Conservation (phyloP, 2,113 vertebrate genomes). For the Nasalis larvatus region DNA sequence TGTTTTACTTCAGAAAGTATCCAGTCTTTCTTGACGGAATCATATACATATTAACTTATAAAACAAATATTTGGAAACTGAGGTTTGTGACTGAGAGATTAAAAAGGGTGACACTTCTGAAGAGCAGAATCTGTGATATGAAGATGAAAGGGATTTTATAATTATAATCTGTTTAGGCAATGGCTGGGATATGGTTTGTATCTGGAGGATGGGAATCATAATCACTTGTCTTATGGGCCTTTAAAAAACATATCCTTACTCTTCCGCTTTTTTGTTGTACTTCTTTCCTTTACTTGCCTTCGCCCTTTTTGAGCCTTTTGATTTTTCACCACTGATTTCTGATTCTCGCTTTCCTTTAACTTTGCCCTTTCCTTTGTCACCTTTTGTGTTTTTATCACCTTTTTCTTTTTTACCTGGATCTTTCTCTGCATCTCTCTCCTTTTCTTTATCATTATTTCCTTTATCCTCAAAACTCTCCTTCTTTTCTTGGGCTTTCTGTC, state of each 20-base stretch:
- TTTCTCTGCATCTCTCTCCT: background rate
- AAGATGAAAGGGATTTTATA: background rate
- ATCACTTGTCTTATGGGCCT: background rate
- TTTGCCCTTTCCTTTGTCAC: background rate
- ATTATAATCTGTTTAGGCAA: background rate
- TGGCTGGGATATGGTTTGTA: background rate
- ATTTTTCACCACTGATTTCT: background rate
- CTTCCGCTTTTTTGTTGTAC: background rate
- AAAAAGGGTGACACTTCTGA: conserved; percentile 20
- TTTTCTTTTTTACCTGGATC: background rate
- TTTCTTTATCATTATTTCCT: background rate
- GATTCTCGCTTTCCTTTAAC: background rate
- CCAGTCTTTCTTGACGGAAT: conserved; percentile 11
- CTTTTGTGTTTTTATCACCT: background rate
- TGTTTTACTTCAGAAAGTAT: conserved; percentile 60
- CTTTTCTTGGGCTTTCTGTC: background rate
- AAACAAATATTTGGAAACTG: conserved; percentile 12
- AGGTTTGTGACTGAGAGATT: background rate
- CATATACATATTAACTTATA: background rate
- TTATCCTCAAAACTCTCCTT: background rate
- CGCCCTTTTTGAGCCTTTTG: background rate
- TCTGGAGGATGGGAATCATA: background rate
- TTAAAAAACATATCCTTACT: background rate
- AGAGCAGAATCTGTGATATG: background rate
- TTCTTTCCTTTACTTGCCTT: background rate